phyloP scores from a whole-genome alignment of 53 echinoderm and acorn worm species.

The Zoroaster sp. region DNA sequence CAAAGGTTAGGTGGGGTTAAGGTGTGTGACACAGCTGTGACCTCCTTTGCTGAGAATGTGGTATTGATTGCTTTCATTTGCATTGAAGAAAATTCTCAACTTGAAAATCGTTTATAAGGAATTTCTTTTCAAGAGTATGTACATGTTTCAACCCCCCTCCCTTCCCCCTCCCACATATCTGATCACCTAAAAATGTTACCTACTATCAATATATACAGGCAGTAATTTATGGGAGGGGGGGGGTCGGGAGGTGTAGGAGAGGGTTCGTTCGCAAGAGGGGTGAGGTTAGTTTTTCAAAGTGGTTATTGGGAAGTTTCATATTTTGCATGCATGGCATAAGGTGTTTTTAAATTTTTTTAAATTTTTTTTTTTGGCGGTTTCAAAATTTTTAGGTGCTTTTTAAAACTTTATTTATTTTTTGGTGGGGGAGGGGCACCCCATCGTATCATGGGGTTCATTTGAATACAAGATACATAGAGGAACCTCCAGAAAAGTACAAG shows the following conservation, averaged over 20 bases:
- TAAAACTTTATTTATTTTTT: too few relatives aligned
- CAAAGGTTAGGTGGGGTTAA: conserved; percentile 41
- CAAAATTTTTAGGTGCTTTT: too few relatives aligned
- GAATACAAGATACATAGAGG: too few relatives aligned
- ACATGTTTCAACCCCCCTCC: background rate
- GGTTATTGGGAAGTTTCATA: background rate
- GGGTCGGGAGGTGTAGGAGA: background rate
- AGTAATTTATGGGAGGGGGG: background rate
- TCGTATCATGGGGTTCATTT: too few relatives aligned
- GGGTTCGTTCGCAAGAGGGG: too few relatives aligned
- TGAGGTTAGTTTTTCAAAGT: background rate
- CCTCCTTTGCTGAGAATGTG: background rate
- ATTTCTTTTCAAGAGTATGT: background rate
- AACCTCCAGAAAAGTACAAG: too few relatives aligned
- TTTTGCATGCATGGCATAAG: too few relatives aligned
- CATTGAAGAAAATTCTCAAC: background rate
- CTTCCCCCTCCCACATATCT: background rate
- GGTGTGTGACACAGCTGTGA: background rate
- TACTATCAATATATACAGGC: background rate
- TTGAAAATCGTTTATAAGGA: background rate
- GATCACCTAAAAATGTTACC: too few relatives aligned
- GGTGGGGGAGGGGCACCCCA: too few relatives aligned
- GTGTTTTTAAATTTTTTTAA: too few relatives aligned
- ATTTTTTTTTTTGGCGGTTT: too few relatives aligned
- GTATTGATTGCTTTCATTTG: background rate